Conservation (phyloP, 2,113 vertebrate genomes). For the Irena cyanogastra region DNA sequence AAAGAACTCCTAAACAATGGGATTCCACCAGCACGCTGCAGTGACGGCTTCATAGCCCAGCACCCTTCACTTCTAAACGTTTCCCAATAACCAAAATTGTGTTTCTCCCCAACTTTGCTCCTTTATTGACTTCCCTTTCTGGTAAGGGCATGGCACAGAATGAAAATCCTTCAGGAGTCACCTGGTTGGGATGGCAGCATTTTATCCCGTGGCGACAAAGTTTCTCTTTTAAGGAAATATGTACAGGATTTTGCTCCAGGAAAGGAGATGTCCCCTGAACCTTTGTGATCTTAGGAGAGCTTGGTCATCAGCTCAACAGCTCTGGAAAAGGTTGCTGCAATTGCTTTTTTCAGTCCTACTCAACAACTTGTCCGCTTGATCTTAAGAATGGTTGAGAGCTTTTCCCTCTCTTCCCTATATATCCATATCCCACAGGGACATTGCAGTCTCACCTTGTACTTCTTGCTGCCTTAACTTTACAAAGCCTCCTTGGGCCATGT, state of each 20-base stretch:
- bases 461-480: neutral
- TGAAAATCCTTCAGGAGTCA: neutral
- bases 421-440: neutral
- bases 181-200: neutral
- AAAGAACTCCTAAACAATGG: neutral
- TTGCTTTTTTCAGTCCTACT: neutral
- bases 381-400: neutral
- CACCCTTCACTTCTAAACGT: accelerated
- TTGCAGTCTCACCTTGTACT: neutral
- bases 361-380: neutral
- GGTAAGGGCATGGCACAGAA: neutral
- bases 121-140: neutral
- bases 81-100: neutral
- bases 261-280: neutral
- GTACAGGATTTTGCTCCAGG: neutral
- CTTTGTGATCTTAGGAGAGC: neutral
- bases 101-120: neutral
- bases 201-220: accelerated
- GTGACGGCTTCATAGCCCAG: neutral
- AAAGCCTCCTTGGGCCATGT: neutral
- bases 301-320: neutral
- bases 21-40: neutral
- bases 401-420: neutral
- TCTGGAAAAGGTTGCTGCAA: neutral
- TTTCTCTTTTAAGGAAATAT: neutral